These are phyloP conservation scores for Mus spicilegus DNA, from an alignment of 2,113 vertebrate genomes.

Conservation along the genomic window DNA sequence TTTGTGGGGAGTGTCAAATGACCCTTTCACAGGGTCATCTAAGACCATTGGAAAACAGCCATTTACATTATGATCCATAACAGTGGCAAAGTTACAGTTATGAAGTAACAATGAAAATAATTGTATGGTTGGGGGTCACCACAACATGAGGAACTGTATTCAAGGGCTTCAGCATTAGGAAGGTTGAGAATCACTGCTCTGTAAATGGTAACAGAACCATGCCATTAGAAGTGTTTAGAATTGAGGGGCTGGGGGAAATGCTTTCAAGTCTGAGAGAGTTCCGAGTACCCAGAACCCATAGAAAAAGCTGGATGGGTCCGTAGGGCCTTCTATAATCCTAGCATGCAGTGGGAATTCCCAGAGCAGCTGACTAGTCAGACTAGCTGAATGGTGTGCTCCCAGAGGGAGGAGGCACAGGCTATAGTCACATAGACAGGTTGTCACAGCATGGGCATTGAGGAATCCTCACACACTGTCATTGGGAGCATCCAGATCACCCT, in stretches of 20 bases:
- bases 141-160: not conserved
- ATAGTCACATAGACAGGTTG: not conserved
- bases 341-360: not conserved
- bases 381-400: not conserved
- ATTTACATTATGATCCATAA: not conserved
- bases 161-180: not conserved
- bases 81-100: not conserved
- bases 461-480: not conserved
- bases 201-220: not conserved
- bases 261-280: not conserved
- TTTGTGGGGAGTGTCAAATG: not conserved
- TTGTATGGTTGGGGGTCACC: not conserved
- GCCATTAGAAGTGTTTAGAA: not conserved
- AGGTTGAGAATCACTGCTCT: not conserved
- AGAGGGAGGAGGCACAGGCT: not conserved
- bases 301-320: not conserved
- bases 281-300: not conserved
- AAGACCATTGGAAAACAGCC: not conserved
- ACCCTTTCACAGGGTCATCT: not conserved
- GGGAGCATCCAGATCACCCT: too few species aligned
- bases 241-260: not conserved
- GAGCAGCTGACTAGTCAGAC: not conserved
- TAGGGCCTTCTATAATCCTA: too few species aligned
- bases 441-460: not conserved
- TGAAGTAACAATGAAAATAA: not conserved